Base-by-base conservation (phyloP, 2,797 vertebrate species). In the Gephyroberyx darwinii region DNA sequence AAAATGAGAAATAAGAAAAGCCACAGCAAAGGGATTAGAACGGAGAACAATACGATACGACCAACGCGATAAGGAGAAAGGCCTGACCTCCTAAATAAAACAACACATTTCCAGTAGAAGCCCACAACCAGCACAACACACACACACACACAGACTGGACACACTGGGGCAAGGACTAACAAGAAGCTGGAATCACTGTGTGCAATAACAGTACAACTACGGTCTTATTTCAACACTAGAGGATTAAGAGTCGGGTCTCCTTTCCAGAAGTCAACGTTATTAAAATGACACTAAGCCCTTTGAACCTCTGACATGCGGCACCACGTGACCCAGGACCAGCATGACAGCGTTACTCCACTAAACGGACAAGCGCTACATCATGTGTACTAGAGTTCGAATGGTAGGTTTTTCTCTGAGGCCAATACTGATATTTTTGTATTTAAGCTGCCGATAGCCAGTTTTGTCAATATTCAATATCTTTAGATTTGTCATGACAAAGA, bases 1-100 rank as follows among this genome's bases (percentile, higher is more conserved):
- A 37, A 52, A 61, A 50, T 35, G 45, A 17, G 53, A 16, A 35
- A 48, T 45, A 56, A 5, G 57, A 53, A 20, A 60, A 45, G 65
- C 20, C n/a, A 39, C 47, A 50, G 52, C 58, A n/a, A 39, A 41
- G 52, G 16, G 69, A 75, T 83, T 75, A 48, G 14, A 85, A 82
- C 69, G 82, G 84, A 85, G 31, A 50, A 85, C 84, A 85, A 45
- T 39, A 86, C 84, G 80, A 26, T 26, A 37, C 33, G 53, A 5
- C 13, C 5, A 8, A 14, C 4, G 64, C 74, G 74, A 81, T 80
- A 80, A 74, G 78, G 22, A 33, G 19, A 39, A 31, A 31, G 37
- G 70, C 67, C 84, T 84, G 65, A 52, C 17, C 20, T 52, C 26
- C 58, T 77, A 48, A 77, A 76, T 73, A 39, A 54, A 59, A 19